These are phyloP conservation scores for Amphipyra tragopoginis DNA, from an alignment of 2,888 invertebrate species.

Conservation along the genomic window DNA sequence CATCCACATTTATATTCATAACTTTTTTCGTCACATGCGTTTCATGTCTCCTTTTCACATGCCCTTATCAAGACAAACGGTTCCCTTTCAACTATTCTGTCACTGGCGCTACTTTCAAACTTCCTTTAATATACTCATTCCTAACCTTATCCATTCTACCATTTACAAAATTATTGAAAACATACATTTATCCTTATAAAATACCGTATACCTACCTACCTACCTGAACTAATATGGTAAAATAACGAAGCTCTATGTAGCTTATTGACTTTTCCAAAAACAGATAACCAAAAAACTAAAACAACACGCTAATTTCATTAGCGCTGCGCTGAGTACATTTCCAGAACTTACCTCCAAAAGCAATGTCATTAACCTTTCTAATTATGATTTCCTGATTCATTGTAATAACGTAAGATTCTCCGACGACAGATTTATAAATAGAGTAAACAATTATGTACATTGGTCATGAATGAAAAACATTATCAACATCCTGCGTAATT, in stretches of 20 bases:
- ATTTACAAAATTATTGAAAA: no score
- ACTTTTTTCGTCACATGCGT: no score
- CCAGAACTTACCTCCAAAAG: slow-evolving; percentile 23
- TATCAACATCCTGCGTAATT: slow-evolving; percentile 84
- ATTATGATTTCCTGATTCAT: slow-evolving; percentile 56
- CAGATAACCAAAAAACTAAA: background rate
- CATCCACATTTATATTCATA: no score
- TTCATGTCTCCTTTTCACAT: no score
- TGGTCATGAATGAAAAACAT: slow-evolving; percentile 78
- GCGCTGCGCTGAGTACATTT: slow-evolving; percentile 21
- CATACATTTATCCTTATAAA: no score
- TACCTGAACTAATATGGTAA: background rate
- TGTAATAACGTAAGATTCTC: slow-evolving; percentile 53
- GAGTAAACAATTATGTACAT: slow-evolving; percentile 70
- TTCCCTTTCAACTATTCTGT: no score
- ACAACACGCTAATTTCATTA: slow-evolving; percentile 36
- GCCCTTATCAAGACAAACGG: no score
- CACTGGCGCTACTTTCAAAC: no score
- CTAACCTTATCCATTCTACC: no score
- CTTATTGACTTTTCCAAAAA: background rate
- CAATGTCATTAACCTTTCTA: slow-evolving; percentile 48
- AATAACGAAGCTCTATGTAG: background rate
- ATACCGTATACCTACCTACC: background rate
- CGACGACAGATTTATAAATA: slow-evolving; percentile 69
- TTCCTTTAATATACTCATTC: no score